A percentile compares a stretch with the other conserved stretches of the same genome.
phyloP scores from a whole-genome alignment of 2,113 vertebrate genomes.

The Dromas ardeola region DNA sequence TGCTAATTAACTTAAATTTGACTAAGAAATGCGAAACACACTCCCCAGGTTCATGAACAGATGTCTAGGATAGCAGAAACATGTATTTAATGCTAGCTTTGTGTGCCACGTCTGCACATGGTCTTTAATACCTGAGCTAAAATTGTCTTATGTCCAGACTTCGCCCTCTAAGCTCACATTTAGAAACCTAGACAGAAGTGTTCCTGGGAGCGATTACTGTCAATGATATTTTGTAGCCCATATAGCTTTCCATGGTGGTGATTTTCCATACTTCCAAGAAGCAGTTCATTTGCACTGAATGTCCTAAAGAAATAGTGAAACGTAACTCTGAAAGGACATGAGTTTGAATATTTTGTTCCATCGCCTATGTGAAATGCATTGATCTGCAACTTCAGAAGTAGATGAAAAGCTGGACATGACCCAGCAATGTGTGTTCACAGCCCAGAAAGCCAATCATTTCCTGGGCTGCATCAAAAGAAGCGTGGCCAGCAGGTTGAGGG shows the following conservation, averaged over 20 bases:
- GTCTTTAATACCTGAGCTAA: background rate
- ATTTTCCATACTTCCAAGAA: background rate
- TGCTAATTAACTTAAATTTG: background rate
- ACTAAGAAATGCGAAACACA: background rate
- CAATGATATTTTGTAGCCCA: background rate
- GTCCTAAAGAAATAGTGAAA: background rate
- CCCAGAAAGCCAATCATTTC: background rate
- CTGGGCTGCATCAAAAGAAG: background rate
- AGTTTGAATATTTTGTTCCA: background rate
- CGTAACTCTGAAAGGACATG: background rate
- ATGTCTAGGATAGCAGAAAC: background rate
- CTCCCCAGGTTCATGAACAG: background rate
- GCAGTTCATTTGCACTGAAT: background rate
- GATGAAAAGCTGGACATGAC: background rate
- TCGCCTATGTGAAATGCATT: background rate
- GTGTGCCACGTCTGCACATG: background rate
- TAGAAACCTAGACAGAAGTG: background rate
- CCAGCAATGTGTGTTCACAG: background rate
- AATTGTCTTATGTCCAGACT: background rate
- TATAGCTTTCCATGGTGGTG: background rate
- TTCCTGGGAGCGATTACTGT: background rate
- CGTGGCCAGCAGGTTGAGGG: accelerated
- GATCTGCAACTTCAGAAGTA: background rate
- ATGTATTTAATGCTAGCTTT: background rate
- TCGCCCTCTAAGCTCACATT: background rate